These are phyloP conservation scores for Cybosia mesomella DNA, from an alignment of 2,888 invertebrate genomes.

Conservation along the genomic window DNA sequence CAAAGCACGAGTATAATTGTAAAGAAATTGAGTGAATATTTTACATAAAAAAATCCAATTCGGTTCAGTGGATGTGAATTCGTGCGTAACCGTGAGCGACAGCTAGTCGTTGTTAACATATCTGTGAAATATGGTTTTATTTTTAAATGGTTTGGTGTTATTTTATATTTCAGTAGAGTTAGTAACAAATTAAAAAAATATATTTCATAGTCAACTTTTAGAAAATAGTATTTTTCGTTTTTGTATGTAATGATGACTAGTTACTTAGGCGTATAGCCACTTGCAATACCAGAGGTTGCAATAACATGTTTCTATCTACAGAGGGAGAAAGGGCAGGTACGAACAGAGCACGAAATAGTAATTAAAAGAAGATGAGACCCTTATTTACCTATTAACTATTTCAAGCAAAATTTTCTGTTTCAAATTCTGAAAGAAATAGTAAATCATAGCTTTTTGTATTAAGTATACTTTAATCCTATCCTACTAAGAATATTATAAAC, in stretches of 20 bases:
- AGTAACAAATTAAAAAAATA: no score
- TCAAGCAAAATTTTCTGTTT: not conserved
- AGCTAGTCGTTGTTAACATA: constrained; percentile 1
- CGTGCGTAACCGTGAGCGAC: constrained; percentile 3
- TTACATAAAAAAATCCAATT: not conserved
- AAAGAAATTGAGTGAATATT: constrained; percentile 9
- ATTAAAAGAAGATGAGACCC: not conserved
- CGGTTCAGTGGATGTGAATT: constrained; percentile 4
- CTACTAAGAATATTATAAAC: no score
- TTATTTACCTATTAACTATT: not conserved
- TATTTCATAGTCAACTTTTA: no score
- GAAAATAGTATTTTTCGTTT: no score
- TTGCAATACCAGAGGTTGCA: not conserved
- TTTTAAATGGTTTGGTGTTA: not conserved
- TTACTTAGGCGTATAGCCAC: not conserved
- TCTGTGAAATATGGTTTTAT: constrained; percentile 1
- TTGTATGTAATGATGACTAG: no score
- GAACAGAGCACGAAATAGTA: not conserved
- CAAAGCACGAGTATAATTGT: not conserved
- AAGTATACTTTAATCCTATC: no score
- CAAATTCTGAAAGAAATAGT: not conserved
- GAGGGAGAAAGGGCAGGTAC: not conserved
- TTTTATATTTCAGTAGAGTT: not conserved
- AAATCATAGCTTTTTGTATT: no score
- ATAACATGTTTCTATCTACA: not conserved